Base-by-base conservation (phyloP, 2,797 vertebrate species). In the Siniperca obscura region DNA sequence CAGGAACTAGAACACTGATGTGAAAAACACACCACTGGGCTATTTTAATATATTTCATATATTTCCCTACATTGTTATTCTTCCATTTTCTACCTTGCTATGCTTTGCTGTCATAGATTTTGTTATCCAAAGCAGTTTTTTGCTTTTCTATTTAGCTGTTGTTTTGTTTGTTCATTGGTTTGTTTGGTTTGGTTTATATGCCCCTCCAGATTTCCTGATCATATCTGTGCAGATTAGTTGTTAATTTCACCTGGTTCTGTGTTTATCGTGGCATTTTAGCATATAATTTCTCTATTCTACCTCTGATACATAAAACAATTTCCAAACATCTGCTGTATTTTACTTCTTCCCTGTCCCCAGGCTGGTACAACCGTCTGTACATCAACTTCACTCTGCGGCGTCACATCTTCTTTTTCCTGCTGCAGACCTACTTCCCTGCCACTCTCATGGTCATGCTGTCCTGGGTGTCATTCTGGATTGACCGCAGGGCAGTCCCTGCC, bases 381-480 rank as follows among this genome's bases (percentile, higher is more conserved):
- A 99, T 99, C 92, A 98, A 97, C 91, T 99, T 99, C 95, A 98
- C 97, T 0, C 91, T 99, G 82, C 96, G 95, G 4, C 95, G 97
- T 4, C 97, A 99, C 93, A 98, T 99, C 93, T 98, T 99, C 94
- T 99, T 99, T 89, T 99, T 99, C 94, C 90, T 99, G 94, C 97
- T 99, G 36, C 98, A 99, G 93, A 99, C 98, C 14, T 99, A 99
- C 78, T 99, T 98, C 72, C 98, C 98, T 0, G 97, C 97, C 46
- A 98, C 96, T 0, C 92, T 98, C 68, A 98, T 99, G 97, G 97
- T 98, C 93, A 98, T 99, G 97, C 71, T 99, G 87, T 98, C 98
- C 88, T 99, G 98, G 98, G 98, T 99, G 78, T 99, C 98, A 76
- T 99, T 99, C 95, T 99, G 98, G 98, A 99, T 99, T 0, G 98